These are phyloP conservation scores for Asobara japonica DNA, from an alignment of 1,140 invertebrate genomes.

Conservation along the genomic window DNA sequence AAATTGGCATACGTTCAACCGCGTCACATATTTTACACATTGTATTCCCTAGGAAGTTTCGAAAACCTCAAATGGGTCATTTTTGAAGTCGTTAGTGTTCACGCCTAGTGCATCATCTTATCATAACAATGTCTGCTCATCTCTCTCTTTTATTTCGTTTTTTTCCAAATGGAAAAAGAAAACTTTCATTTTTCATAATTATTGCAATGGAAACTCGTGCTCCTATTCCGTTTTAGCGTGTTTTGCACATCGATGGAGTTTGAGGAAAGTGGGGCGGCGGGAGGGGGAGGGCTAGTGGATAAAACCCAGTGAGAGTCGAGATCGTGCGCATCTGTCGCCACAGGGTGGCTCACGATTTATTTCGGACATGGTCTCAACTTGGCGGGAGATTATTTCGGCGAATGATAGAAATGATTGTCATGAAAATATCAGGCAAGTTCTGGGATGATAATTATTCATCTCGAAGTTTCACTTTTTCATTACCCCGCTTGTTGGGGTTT, in stretches of 20 bases:
- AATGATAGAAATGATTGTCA: conserved; percentile 20
- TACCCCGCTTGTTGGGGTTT: not conserved
- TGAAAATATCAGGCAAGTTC: conserved; percentile 11
- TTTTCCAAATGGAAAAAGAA: not conserved
- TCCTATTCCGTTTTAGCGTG: not conserved
- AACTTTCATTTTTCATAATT: conserved; percentile 16
- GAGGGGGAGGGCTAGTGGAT: not conserved
- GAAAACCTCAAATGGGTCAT: no score
- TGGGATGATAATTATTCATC: not conserved
- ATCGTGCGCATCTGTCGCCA: conserved; percentile 9
- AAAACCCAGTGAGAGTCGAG: not conserved
- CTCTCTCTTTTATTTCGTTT: not conserved
- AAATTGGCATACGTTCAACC: no score
- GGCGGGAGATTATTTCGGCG: not conserved
- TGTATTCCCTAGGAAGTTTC: no score
- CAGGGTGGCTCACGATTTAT: conserved; percentile 16
- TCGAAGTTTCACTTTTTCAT: conserved; percentile 13
- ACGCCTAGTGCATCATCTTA: no score
- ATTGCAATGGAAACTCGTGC: not conserved
- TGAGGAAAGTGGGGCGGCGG: not conserved
- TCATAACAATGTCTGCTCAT: no score
- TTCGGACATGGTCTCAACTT: conserved; percentile 14
- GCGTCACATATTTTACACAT: no score
- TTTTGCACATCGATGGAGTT: not conserved
- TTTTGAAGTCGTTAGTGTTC: no score